Conservation (phyloP, 2,888 invertebrate genomes). For the Vanessa cardui region DNA sequence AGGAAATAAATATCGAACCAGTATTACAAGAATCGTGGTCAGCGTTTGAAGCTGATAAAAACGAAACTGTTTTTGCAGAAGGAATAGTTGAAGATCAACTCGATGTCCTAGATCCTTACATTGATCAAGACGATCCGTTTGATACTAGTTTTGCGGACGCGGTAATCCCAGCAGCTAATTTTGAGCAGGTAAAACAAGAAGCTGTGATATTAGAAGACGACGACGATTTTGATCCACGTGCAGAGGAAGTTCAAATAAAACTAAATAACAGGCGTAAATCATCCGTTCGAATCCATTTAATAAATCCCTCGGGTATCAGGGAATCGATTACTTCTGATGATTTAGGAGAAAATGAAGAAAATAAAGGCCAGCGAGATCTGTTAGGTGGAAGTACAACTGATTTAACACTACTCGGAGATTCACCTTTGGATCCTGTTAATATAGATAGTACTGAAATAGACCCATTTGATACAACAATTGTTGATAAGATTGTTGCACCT, state of each 20-base stretch:
- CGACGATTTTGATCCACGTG: constrained; percentile 85
- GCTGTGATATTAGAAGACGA: constrained; percentile 71
- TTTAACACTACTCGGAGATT: constrained; percentile 86
- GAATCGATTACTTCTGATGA: constrained; percentile 82
- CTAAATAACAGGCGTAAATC: constrained; percentile 76
- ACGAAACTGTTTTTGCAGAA: constrained; percentile 73
- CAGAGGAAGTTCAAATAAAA: constrained; percentile 78
- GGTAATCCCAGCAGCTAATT: constrained; percentile 81
- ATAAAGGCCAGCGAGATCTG: constrained; percentile 84
- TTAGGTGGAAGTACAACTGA: constrained; percentile 90
- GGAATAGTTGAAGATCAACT: constrained; percentile 75
- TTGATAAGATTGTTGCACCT: constrained; percentile 87
- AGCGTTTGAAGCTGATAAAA: constrained; percentile 84
- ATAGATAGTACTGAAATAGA: constrained; percentile 85
- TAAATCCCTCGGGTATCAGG: constrained; percentile 84
- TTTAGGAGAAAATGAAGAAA: constrained; percentile 67
- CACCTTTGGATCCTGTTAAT: constrained; percentile 85
- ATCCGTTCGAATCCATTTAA: constrained; percentile 84
- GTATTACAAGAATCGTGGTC: constrained; percentile 84
- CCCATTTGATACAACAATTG: constrained; percentile 93
- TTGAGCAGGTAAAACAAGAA: constrained; percentile 73
- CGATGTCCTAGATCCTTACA: constrained; percentile 73
- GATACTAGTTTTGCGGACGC: constrained; percentile 92
- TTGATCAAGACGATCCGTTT: constrained; percentile 89
- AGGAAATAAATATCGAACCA: constrained; percentile 67